Evolutionary conservation across 2,797 vertebrate genomes (phyloP).

Genomic region (Sylvilagus floridanus): DNA sequence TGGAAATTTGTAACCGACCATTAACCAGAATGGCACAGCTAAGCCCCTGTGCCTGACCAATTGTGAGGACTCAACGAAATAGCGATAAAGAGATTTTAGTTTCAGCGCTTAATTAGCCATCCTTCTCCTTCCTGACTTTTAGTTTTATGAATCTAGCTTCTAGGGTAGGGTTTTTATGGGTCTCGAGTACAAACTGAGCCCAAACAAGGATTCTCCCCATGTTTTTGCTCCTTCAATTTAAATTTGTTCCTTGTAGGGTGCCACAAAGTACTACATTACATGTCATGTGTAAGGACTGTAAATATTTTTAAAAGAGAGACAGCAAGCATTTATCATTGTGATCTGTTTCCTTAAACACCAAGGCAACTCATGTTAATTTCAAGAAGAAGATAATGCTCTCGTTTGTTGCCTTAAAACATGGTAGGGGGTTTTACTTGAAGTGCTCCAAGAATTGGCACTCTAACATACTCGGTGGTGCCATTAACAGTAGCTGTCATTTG

Average conservation of each 20-base stretch:
- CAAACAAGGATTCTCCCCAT: constrained; percentile 64
- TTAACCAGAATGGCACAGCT: constrained; percentile 54
- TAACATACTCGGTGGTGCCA: neutral
- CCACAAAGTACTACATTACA: constrained; percentile 15
- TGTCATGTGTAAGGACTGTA: constrained; percentile 44
- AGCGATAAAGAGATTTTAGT: constrained; percentile 73
- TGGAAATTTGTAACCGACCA: constrained; percentile 66
- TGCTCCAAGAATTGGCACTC: neutral
- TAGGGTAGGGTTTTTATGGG: constrained; percentile 83
- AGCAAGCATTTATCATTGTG: neutral
- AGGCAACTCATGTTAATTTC: neutral
- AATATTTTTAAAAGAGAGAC: constrained; percentile 53
- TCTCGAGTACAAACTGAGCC: constrained; percentile 68
- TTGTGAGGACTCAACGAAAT: constrained; percentile 79
- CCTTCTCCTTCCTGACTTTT: constrained; percentile 80
- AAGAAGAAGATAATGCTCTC: neutral
- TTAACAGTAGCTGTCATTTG: neutral
- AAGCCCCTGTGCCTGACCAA: constrained; percentile 62
- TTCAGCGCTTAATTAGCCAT: constrained; percentile 82
- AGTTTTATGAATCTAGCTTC: constrained; percentile 81
- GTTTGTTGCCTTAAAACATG: constrained; percentile 15
- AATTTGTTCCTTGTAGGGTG: constrained; percentile 66
- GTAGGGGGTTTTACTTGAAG: neutral
- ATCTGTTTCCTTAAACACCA: constrained; percentile 63
- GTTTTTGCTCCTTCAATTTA: constrained; percentile 63